Conservation (phyloP, 1,140 invertebrate genomes). For the Lutraria rhynchaena region DNA sequence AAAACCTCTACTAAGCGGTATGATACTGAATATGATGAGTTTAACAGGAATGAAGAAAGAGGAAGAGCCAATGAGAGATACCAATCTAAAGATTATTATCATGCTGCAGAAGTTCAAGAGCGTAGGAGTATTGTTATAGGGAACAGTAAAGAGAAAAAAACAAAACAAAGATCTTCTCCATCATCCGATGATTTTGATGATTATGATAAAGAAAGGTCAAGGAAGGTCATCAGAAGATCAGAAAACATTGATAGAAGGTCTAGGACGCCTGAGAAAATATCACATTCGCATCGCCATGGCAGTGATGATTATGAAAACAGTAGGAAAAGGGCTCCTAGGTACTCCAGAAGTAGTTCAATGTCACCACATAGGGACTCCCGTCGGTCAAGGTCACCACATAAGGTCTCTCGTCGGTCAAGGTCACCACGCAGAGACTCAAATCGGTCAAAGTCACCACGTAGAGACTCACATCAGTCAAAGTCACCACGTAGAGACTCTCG, state of each 20-base stretch:
- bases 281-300: too few species aligned
- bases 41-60: background rate
- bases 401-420: background rate
- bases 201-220: constrained; percentile 11
- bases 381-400: constrained; percentile 3
- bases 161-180: background rate
- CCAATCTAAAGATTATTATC: background rate
- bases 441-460: background rate
- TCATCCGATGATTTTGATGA: background rate
- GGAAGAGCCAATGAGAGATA: background rate
- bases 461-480: background rate
- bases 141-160: background rate
- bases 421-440: background rate
- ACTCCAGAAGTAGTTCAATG: constrained; percentile 33
- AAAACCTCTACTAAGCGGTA: background rate
- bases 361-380: constrained; percentile 9
- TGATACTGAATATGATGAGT: background rate
- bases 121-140: constrained; percentile 18
- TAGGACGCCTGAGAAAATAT: too few species aligned
- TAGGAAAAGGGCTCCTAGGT: background rate
- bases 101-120: background rate
- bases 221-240: constrained; percentile 41
- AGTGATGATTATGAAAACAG: background rate
- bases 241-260: constrained; percentile 13
- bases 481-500: background rate